These are phyloP conservation scores for Nyctibius grandis DNA, from an alignment of 2,797 vertebrate genomes.

Conservation along the genomic window DNA sequence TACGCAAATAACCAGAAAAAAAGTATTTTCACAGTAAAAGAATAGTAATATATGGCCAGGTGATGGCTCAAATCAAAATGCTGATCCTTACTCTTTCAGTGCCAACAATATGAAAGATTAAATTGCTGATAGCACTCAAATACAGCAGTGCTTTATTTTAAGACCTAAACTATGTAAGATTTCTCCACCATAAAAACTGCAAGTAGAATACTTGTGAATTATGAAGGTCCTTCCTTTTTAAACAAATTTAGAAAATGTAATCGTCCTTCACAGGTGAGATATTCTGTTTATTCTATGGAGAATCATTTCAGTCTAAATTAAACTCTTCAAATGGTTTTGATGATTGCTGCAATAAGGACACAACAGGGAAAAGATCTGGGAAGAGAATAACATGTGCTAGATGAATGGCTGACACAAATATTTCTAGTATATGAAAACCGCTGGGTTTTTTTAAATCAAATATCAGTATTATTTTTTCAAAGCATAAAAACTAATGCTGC, in stretches of 20 bases:
- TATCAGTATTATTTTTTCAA: background rate
- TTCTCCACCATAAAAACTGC: constrained; percentile 24
- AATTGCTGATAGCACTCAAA: background rate
- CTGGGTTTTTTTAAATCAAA: background rate
- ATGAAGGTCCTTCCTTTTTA: constrained; percentile 60
- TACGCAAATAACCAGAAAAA: background rate
- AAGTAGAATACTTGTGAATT: constrained; percentile 41
- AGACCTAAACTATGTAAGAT: background rate
- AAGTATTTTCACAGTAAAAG: background rate
- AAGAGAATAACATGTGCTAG: constrained; percentile 56
- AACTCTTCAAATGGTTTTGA: constrained; percentile 68
- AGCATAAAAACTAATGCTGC: background rate
- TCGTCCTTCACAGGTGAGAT: constrained; percentile 72
- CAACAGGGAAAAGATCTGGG: constrained; percentile 60
- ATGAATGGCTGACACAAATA: constrained; percentile 67
- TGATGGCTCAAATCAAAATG: background rate
- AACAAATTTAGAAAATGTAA: constrained; percentile 66
- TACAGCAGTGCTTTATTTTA: constrained; percentile 7
- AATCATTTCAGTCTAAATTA: constrained; percentile 72
- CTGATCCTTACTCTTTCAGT: background rate
- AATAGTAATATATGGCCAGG: background rate
- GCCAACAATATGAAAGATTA: background rate
- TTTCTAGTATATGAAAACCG: constrained; percentile 58
- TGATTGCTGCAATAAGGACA: constrained; percentile 67
- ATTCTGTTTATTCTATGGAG: constrained; percentile 70